Conservation (phyloP, 2,888 invertebrate species). For the Caenorhabditis plicata region DNA sequence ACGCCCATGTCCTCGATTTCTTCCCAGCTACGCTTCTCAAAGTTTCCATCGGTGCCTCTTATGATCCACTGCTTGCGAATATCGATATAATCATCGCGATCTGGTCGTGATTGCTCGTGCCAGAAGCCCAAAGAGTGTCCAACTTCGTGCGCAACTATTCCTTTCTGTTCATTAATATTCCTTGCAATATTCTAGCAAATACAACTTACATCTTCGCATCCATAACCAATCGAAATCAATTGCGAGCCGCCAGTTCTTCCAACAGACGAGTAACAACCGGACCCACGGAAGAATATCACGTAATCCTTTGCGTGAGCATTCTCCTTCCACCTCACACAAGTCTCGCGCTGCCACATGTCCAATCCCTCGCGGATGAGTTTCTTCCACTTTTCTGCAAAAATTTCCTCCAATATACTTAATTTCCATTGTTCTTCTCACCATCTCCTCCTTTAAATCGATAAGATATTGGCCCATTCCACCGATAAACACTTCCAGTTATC, state of each 20-base stretch:
- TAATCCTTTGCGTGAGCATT: constrained; percentile 56
- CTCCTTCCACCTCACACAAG: constrained; percentile 61
- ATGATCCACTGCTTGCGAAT: constrained; percentile 55
- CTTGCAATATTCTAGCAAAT: background rate
- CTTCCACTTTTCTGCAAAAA: constrained; percentile 59
- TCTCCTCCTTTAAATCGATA: constrained; percentile 58
- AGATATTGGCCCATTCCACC: constrained; percentile 60
- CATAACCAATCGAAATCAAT: constrained; percentile 62
- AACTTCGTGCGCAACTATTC: constrained; percentile 62
- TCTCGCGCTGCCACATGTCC: constrained; percentile 59
- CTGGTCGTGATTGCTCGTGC: constrained; percentile 62
- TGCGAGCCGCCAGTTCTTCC: constrained; percentile 62
- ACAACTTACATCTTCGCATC: constrained; percentile 62
- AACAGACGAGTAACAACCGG: constrained; percentile 57
- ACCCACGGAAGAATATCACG: constrained; percentile 58
- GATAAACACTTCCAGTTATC: constrained; percentile 61
- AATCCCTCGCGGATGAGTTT: constrained; percentile 49
- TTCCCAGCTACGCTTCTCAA: constrained; percentile 49
- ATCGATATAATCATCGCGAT: constrained; percentile 57
- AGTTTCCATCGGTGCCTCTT: constrained; percentile 59
- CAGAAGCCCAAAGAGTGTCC: constrained; percentile 62
- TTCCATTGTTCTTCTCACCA: constrained; percentile 22
- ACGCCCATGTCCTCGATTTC: constrained; percentile 60
- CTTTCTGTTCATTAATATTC: constrained; percentile 40
- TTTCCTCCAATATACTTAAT: background rate